Evolutionary conservation across 2,888 invertebrate species (phyloP), one percentile per base, ranked within the genome.

Genomic region (Acanthococcus lagerstroemiae): DNA sequence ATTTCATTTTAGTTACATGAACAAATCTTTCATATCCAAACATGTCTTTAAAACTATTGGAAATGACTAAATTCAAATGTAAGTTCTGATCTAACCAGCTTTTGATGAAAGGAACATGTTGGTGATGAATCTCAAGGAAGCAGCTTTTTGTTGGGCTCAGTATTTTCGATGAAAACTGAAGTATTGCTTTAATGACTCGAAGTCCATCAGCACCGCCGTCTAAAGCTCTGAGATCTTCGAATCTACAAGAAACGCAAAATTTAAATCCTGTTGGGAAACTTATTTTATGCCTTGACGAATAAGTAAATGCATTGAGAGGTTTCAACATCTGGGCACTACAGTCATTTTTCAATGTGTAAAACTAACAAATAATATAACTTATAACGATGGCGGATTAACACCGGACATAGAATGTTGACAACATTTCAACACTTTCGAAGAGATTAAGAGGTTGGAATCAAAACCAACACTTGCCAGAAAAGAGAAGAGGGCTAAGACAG

Each of bases 181-280:
- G 75, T 46, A 86, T 79, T 26, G 79, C 73, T 71, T 79, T 79
- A 30, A 85, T 80, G 12, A 84, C 73, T 65, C 79, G 77, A 68
- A 85, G 72, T 6, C 86, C 86, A 74, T 85, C 84, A 9, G 73
- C 71, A 1, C 86, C 86, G 12, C 85, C 86, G 74, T 84, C 80
- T 63, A 86, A 74, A 1, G 85, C 85, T 69, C 76, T 76, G 2
- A 80, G 73, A 72, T 85, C 85, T 75, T 86, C 86, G 74, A 81
- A 85, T 48, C 85, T 85, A 68, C 60, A 66, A 45, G 15, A 15
- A 55, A 19, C 15, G 19, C 46, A 55, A 17, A 24, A 17, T n/a
- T 56, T n/a, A 54, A n/a, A n/a, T n/a, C n/a, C n/a, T n/a, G n/a
- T 37, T 37, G 37, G 37, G 37, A 15, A 2, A 37, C 37, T 15